A percentile compares a stretch with the other conserved stretches of the same genome.
phyloP scores from a whole-genome alignment of 2,113 vertebrate species.

The Grus americana region DNA sequence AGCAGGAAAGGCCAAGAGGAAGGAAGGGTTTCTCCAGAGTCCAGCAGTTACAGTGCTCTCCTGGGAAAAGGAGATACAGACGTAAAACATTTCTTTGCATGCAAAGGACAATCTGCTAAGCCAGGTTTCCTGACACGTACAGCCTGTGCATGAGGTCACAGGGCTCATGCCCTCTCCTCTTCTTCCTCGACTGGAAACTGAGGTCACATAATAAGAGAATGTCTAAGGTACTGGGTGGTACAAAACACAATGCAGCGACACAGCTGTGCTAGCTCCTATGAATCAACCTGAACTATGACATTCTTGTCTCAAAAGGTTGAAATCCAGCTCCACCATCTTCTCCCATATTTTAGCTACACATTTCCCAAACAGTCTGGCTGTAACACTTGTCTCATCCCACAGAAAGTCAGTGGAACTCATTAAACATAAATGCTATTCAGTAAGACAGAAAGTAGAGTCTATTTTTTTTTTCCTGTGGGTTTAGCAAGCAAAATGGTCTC shows the following conservation, averaged over 20 bases:
- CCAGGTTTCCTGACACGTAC: not conserved
- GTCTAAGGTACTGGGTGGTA: not conserved
- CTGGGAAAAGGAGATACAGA: not conserved
- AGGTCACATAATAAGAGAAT: not conserved
- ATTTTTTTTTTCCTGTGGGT: not conserved
- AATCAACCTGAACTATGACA: not conserved
- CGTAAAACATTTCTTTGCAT: not conserved
- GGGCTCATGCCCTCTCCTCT: not conserved
- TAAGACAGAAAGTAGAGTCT: not conserved
- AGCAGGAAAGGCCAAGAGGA: not conserved
- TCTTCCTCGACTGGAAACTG: not conserved
- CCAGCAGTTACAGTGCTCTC: not conserved
- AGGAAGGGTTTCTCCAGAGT: not conserved
- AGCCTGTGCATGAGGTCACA: rapidly evolving
- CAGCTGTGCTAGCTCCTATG: not conserved
- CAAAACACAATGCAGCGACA: not conserved
- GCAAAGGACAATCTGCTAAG: not conserved
- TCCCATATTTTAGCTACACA: not conserved
- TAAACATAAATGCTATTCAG: not conserved
- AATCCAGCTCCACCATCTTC: not conserved
- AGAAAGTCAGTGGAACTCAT: not conserved
- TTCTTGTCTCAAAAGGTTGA: not conserved
- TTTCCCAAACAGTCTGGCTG: not conserved
- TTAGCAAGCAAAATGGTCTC: not conserved
- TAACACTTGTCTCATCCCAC: not conserved